Percentiles rank a stretch among this genome's conserved stretches.
Evolutionary conservation across 1,140 invertebrate species (phyloP).

Genomic region (Heliconius hewitsoni): DNA sequence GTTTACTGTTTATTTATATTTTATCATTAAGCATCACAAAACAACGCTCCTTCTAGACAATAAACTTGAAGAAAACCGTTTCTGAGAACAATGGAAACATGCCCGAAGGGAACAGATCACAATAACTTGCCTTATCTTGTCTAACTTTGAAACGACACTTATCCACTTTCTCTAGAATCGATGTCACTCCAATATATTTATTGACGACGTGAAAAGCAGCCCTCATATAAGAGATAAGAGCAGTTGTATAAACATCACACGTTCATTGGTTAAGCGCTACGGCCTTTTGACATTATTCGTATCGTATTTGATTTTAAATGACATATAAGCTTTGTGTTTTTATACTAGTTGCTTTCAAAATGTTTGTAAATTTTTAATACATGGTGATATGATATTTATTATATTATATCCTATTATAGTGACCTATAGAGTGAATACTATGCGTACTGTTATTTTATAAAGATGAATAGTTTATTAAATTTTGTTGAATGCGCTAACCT

Average conservation of each 20-base stretch:
- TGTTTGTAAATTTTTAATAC: too few relatives aligned
- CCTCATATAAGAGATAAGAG: neutral
- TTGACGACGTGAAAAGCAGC: conserved; percentile 33
- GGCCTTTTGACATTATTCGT: neutral
- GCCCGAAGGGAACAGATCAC: conserved; percentile 33
- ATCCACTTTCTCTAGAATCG: conserved; percentile 38
- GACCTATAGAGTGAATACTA: too few relatives aligned
- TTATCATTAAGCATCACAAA: neutral
- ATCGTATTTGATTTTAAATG: neutral
- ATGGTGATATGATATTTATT: too few relatives aligned
- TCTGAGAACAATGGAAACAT: conserved; percentile 26
- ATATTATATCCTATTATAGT: too few relatives aligned
- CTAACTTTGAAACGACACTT: conserved; percentile 43
- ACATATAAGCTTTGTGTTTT: neutral
- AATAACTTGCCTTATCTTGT: conserved; percentile 45
- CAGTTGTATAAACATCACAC: conserved; percentile 12
- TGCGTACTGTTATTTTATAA: too few relatives aligned
- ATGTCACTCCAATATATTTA: conserved; percentile 39
- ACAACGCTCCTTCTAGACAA: neutral
- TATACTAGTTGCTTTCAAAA: too few relatives aligned
- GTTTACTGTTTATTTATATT: too few relatives aligned
- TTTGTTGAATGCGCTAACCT: too few relatives aligned
- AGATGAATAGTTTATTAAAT: too few relatives aligned
- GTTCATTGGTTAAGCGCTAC: neutral
- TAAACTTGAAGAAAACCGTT: neutral